Conservation (phyloP, 2,888 invertebrate species). For the Acleris cristana region DNA sequence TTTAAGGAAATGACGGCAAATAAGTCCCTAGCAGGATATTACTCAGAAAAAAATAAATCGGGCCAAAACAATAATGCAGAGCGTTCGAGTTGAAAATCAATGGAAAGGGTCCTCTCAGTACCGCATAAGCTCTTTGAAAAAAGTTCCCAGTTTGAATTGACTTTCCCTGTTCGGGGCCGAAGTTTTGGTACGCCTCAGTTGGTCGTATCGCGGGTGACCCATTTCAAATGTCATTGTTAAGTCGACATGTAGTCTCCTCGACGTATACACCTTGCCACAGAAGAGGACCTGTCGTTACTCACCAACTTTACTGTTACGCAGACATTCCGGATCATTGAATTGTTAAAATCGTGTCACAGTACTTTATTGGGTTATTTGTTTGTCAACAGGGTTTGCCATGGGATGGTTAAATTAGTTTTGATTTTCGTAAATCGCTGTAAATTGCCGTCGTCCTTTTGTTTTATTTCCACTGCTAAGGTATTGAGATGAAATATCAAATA, state of each 20-base stretch:
- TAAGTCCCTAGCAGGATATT: constrained; percentile 15
- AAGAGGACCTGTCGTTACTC: constrained; percentile 35
- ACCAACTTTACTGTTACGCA: constrained; percentile 30
- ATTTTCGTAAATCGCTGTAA: neutral
- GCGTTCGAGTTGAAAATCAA: constrained; percentile 54
- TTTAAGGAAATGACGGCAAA: constrained; percentile 20
- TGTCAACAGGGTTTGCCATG: constrained; percentile 3
- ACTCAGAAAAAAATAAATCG: constrained; percentile 23
- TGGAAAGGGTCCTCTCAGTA: constrained; percentile 54
- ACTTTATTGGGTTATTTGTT: constrained; percentile 18
- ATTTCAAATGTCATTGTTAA: constrained; percentile 46
- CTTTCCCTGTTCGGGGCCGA: constrained; percentile 69
- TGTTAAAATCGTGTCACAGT: constrained; percentile 26
- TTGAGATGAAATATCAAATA: too few relatives aligned
- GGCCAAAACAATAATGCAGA: constrained; percentile 43
- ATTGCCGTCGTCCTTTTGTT: too few relatives aligned
- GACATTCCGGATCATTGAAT: constrained; percentile 25
- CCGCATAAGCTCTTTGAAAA: constrained; percentile 59
- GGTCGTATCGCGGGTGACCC: constrained; percentile 53
- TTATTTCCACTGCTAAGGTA: too few relatives aligned
- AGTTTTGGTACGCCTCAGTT: constrained; percentile 61
- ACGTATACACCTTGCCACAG: constrained; percentile 33
- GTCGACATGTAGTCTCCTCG: constrained; percentile 29
- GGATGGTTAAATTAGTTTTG: constrained; percentile 8
- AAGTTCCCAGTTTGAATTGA: constrained; percentile 72